These are phyloP conservation scores for Liasis olivaceus DNA, from an alignment of 2,797 vertebrate species.

Conservation along the genomic window DNA sequence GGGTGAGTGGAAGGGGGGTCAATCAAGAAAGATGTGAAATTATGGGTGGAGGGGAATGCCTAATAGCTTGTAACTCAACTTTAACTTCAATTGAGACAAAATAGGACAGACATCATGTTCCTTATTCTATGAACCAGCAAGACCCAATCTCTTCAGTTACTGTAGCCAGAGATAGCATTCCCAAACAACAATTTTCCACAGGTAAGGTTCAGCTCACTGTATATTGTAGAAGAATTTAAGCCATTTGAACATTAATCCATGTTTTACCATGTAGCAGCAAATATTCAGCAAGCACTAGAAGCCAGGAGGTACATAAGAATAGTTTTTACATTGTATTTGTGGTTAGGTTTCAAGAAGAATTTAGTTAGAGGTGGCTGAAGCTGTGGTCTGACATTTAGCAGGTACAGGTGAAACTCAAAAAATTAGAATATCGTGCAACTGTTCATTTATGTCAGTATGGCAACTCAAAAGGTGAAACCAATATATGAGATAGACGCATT, in stretches of 20 bases:
- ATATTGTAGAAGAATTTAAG: not conserved
- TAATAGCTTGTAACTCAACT: conserved; percentile 35
- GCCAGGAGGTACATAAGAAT: not conserved
- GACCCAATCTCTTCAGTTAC: conserved; percentile 14
- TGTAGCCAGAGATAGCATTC: conserved; percentile 14
- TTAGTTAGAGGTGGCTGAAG: not conserved
- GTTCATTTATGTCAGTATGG: no score
- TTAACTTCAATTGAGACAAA: conserved; percentile 28
- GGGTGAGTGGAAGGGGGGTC: not conserved
- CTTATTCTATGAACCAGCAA: conserved; percentile 33
- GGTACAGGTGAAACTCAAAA: no score
- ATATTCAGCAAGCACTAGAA: not conserved
- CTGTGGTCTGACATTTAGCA: not conserved
- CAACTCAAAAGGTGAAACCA: no score
- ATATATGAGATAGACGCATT: no score
- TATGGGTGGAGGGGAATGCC: conserved; percentile 25
- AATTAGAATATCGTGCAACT: no score
- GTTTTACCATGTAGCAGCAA: not conserved
- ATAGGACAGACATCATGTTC: conserved; percentile 22
- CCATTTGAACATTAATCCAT: not conserved
- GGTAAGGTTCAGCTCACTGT: not conserved
- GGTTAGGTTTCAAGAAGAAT: not conserved
- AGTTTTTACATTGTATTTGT: not conserved
- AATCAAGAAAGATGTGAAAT: conserved; percentile 38
- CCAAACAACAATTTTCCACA: not conserved